Conservation (phyloP, 2,797 vertebrate species). For the Lagorchestes hirsutus region DNA sequence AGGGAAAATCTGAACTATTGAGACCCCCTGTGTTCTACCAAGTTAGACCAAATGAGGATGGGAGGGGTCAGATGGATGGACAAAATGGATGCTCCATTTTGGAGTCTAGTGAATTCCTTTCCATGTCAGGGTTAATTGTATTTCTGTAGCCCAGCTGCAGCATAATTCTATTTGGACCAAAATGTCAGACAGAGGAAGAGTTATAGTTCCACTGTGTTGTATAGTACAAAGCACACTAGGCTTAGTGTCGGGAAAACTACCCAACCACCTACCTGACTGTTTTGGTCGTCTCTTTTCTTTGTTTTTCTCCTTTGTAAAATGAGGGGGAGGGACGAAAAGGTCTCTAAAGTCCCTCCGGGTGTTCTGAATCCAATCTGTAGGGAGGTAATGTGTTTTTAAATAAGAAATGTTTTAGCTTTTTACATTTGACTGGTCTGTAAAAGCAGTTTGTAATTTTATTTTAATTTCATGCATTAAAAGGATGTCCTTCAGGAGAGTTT, state of each 20-base stretch:
- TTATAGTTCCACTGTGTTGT: background rate
- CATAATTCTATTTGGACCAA: background rate
- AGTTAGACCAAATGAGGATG: background rate
- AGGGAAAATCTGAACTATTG: background rate
- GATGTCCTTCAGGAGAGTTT: background rate
- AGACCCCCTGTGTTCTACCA: background rate
- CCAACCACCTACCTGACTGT: background rate
- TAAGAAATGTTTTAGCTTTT: background rate
- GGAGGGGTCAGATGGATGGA: background rate
- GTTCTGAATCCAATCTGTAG: background rate
- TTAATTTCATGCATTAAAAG: constrained; percentile 12
- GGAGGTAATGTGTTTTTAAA: background rate
- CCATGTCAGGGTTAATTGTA: background rate
- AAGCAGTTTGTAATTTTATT: constrained; percentile 12
- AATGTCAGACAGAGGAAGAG: background rate
- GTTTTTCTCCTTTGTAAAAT: background rate
- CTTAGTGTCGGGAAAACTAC: background rate
- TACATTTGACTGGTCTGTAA: background rate
- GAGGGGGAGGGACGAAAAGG: background rate
- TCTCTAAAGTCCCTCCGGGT: background rate
- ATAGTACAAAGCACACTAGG: background rate
- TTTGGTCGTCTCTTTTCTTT: background rate
- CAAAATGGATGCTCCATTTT: background rate
- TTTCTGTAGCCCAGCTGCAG: background rate
- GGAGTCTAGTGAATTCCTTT: background rate